A percentile compares a stretch with the other conserved stretches of the same genome.
phyloP scores from a whole-genome alignment of 2,888 invertebrate genomes.

The Hymenopus coronatus region DNA sequence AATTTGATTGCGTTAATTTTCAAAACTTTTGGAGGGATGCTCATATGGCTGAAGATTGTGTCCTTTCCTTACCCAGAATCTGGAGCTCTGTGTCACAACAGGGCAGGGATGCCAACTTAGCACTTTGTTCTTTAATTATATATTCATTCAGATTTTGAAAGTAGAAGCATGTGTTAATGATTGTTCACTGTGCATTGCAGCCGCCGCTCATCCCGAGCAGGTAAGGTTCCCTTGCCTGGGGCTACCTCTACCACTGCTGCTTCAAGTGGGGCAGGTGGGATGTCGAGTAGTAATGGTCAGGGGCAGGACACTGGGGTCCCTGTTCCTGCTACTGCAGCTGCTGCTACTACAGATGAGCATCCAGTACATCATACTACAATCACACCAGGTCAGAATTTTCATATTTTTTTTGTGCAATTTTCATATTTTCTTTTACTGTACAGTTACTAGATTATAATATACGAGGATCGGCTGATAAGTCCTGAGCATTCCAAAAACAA shows the following conservation, averaged over 20 bases:
- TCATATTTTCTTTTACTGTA: too few species aligned
- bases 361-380: neutral
- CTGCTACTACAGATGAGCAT: conserved; percentile 23
- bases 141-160: conserved; percentile 51
- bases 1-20: too few species aligned
- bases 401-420: too few species aligned
- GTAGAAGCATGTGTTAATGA: conserved; percentile 32
- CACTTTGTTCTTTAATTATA: conserved; percentile 13
- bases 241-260: conserved; percentile 24
- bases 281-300: conserved; percentile 20
- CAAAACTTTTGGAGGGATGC: too few species aligned
- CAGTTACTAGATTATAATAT: too few species aligned
- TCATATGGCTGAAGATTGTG: too few species aligned
- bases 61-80: too few species aligned
- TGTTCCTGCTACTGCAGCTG: neutral
- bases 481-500: too few species aligned
- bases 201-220: conserved; percentile 51
- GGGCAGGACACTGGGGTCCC: conserved; percentile 27
- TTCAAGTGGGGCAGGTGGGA: conserved; percentile 28
- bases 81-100: too few species aligned
- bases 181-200: conserved; percentile 40
- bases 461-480: too few species aligned
- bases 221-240: conserved; percentile 41
- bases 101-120: too few species aligned
- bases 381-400: neutral